Evolutionary conservation across 64 coral and sea anemone species (phyloP), one percentile per base, ranked within the genome.

Genomic region (Astreopora myriophthalma): DNA sequence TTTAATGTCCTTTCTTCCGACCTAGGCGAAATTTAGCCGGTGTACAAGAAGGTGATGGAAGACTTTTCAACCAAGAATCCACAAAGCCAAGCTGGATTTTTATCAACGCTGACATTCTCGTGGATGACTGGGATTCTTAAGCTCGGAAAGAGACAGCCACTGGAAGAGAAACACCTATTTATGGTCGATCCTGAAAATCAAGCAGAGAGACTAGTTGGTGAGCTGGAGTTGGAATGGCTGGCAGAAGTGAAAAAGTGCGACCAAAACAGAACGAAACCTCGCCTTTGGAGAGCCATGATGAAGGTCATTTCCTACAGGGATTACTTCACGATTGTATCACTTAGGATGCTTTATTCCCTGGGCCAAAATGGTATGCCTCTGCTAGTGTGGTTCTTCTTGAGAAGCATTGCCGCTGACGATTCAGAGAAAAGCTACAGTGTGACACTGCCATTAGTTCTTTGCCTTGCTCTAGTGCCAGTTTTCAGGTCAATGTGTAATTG

Each of bases 91-190:
- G 94, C 94, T 5, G 65, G 74, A 25, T 68, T 96, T 27, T 29
- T 89, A 1, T 96, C 94, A 4, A n/a, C 49, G 13, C 38, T 96
- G n/a, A 75, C 90, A 2, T 89, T 96, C 32, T 92, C 90, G 73
- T 96, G 90, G 90, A 61, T 96, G 74, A 87, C 63, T 36, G 74
- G 69, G 22, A 39, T 88, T 20, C 81, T 96, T 11, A 86, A 71
- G 25, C 63, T 80, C 6, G 94, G 94, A 7, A 92, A 39, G 58
- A 87, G 89, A 61, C 84, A 86, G 35, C 94, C 85, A 52, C 25
- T 96, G 20, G 90, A 96, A 35, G 87, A 92, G 19, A 68, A 60
- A 23, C 84, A 92, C 17, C 14, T 96, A 16, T 92, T 83, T 31
- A 27, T 65, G 37, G 33, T 81, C 0, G 73, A 26, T 24, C 20